Base-by-base conservation (phyloP, 2,797 vertebrate species). In the Amniataba percoides region DNA sequence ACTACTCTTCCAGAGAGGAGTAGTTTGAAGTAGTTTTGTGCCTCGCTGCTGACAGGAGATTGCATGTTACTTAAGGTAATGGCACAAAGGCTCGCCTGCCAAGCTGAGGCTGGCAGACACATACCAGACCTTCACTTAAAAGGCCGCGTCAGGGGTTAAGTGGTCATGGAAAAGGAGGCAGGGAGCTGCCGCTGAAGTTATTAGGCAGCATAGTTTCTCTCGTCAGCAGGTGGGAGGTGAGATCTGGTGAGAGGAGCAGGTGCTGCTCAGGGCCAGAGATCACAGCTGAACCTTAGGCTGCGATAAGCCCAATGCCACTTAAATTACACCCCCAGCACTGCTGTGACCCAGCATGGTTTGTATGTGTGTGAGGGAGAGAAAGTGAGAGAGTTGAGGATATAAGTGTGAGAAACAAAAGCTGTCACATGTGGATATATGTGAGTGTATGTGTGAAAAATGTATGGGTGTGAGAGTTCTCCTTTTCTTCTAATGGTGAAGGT, bases 61-160 rank as follows among this genome's bases (percentile, higher is more conserved):
- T 68, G 74, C 55, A 52, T 82, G 83, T 81, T 83, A 88, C 89
- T 91, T 87, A 79, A 86, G 65, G 83, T 87, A 90, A 92, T 90
- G 80, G 82, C 82, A 83, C 62, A 79, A 85, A 87, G 67, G 56
- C 75, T 60, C 1, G 71, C 66, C 84, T 86, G 88, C 86, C 89
- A 90, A 77, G 83, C 71, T 18, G 27, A 78, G 68, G 84, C 87
- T 87, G 90, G 92, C 88, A 94, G 91, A 94, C 88, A 85, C 91
- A 92, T 88, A 88, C 90, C 93, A 93, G 91, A 89, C 90, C 86
- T 85, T 89, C 87, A 89, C 88, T 94, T 90, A 90, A 89, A 91
- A 88, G 89, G 87, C 85, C 62, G 55, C 90, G 88, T 93, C 89
- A 91, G 88, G 87, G 92, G 93, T 94, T 94, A 93, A 94, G 92